Percentiles rank a stretch among this genome's conserved stretches.
Evolutionary conservation across 1,140 invertebrate species (phyloP).

Genomic region (Diabrotica virgifera): DNA sequence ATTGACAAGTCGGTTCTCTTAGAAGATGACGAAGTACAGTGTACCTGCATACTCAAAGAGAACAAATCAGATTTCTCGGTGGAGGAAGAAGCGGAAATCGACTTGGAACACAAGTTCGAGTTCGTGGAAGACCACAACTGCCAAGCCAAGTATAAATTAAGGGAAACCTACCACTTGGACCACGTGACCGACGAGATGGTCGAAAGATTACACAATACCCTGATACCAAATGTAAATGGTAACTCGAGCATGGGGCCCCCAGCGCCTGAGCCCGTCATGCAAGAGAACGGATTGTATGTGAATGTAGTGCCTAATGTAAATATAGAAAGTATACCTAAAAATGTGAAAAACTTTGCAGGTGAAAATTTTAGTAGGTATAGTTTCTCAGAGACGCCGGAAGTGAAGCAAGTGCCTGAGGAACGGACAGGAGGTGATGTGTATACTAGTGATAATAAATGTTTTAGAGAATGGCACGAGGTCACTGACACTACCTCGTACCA

Average conservation of each 20-base stretch:
- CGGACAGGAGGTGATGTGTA: constrained; percentile 15
- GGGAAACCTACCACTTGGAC: constrained; percentile 36
- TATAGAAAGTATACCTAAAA: constrained; percentile 40
- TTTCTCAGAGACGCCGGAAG: constrained; percentile 38
- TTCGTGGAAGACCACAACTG: constrained; percentile 39
- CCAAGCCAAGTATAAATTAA: constrained; percentile 35
- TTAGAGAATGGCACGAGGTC: constrained; percentile 82
- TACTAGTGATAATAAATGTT: constrained; percentile 45
- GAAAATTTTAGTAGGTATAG: constrained; percentile 47
- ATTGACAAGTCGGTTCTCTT: constrained; percentile 33
- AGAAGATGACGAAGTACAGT: constrained; percentile 29
- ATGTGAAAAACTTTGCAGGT: constrained; percentile 33
- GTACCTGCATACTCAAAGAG: constrained; percentile 35
- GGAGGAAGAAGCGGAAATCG: constrained; percentile 28
- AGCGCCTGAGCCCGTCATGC: constrained; percentile 18
- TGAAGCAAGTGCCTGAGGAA: neutral
- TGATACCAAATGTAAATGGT: constrained; percentile 42
- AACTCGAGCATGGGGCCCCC: constrained; percentile 35
- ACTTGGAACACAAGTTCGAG: constrained; percentile 28
- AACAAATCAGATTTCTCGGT: constrained; percentile 31
- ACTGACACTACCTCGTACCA: constrained; percentile 64
- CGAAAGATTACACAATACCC: constrained; percentile 30
- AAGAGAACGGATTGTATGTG: constrained; percentile 36
- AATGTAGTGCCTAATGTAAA: constrained; percentile 49
- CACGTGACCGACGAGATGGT: constrained; percentile 31